phyloP scores from a whole-genome alignment of 2,888 invertebrate genomes.

The Meta bourneti region DNA sequence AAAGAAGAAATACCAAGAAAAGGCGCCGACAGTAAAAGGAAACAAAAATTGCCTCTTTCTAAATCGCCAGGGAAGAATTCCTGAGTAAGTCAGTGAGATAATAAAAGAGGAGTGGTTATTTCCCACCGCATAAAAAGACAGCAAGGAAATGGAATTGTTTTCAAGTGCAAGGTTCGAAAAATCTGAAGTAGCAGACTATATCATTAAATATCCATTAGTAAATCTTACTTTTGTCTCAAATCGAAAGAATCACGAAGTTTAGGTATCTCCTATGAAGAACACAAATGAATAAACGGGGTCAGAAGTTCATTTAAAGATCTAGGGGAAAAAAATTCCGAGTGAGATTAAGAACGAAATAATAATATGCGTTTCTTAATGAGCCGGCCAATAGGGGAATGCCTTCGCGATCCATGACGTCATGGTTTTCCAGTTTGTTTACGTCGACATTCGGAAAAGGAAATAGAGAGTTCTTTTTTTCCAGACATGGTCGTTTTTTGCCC shows the following conservation, averaged over 20 bases:
- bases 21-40: too few species aligned
- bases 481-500: neutral
- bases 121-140: neutral
- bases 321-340: constrained; percentile 9
- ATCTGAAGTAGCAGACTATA: constrained; percentile 18
- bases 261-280: neutral
- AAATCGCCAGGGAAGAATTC: neutral
- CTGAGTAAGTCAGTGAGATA: neutral
- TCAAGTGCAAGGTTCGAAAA: neutral
- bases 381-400: constrained; percentile 51
- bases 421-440: constrained; percentile 62
- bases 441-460: constrained; percentile 37
- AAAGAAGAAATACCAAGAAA: too few species aligned
- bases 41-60: neutral
- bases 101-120: neutral
- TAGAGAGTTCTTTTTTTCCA: constrained; percentile 40
- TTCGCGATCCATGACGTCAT: constrained; percentile 43
- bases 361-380: constrained; percentile 55
- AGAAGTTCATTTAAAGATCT: constrained; percentile 14
- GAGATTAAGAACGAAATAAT: constrained; percentile 40
- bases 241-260: neutral
- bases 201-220: constrained; percentile 57
- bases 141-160: neutral
- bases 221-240: constrained; percentile 3
- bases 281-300: constrained; percentile 2